phyloP scores from a whole-genome alignment of 2,797 vertebrate genomes.

The Gila robusta region DNA sequence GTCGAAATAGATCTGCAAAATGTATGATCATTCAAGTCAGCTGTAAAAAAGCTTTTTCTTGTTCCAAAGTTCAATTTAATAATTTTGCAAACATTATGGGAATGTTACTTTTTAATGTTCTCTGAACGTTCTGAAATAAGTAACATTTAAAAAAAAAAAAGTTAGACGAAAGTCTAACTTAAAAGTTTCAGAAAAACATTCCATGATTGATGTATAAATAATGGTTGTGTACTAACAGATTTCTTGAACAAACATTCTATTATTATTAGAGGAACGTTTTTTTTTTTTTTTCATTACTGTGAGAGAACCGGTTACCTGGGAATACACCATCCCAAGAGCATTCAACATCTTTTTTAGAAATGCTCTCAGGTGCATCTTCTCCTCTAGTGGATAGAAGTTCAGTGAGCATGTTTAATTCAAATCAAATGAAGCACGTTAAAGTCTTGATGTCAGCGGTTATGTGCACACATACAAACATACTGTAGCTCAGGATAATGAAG shows the following conservation, averaged over 20 bases:
- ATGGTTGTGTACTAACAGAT: neutral
- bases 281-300: neutral
- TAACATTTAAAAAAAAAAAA: neutral
- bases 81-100: neutral
- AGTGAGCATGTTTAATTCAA: constrained; percentile 20
- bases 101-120: too few relatives aligned
- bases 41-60: neutral
- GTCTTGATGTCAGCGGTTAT: constrained; percentile 6
- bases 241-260: neutral
- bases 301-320: neutral
- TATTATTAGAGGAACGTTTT: neutral
- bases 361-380: constrained; percentile 37
- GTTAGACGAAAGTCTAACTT: neutral
- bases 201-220: neutral
- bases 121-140: too few relatives aligned
- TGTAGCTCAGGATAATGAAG: constrained; percentile 13
- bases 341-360: neutral
- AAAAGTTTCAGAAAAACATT: neutral
- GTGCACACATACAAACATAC: neutral
- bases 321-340: constrained; percentile 3
- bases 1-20: neutral
- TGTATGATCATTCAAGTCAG: neutral
- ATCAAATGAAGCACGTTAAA: constrained; percentile 10
- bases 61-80: too few relatives aligned
- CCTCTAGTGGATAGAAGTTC: constrained; percentile 4